Evolutionary conservation across 1,140 invertebrate genomes (phyloP).

Genomic region (Mamestra configurata): DNA sequence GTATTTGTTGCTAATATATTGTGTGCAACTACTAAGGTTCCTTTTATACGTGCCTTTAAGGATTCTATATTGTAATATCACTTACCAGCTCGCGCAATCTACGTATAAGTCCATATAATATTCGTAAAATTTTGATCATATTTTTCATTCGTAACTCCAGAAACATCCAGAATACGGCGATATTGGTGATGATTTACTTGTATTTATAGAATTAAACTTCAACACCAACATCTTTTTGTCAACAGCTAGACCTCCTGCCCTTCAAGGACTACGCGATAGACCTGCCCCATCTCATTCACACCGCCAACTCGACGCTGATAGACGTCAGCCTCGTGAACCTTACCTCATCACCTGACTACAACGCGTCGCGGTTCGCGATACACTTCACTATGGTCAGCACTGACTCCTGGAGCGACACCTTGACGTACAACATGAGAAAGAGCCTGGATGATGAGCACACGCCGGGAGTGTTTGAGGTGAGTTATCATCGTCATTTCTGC

Average conservation of each 20-base stretch:
- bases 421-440: constrained; percentile 86
- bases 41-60: too few species aligned
- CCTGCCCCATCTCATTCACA: constrained; percentile 90
- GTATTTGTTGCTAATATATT: too few species aligned
- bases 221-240: background rate
- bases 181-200: too few species aligned
- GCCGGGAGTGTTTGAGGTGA: constrained; percentile 91
- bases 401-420: constrained; percentile 70
- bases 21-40: too few species aligned
- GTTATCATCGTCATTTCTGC: too few species aligned
- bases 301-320: constrained; percentile 89
- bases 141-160: constrained; percentile 60
- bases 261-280: constrained; percentile 85
- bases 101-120: too few species aligned
- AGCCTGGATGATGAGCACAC: constrained; percentile 92
- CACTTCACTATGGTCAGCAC: constrained; percentile 88
- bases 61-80: constrained; percentile 48
- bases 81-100: too few species aligned
- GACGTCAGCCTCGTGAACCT: constrained; percentile 89
- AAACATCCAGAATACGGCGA: too few species aligned
- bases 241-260: constrained; percentile 88
- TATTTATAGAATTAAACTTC: too few species aligned
- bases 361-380: constrained; percentile 89
- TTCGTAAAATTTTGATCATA: constrained; percentile 9
- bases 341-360: constrained; percentile 81